A percentile compares a stretch with the other conserved stretches of the same genome.
phyloP scores from a whole-genome alignment of 2,888 invertebrate genomes.

The Hesperia comma region DNA sequence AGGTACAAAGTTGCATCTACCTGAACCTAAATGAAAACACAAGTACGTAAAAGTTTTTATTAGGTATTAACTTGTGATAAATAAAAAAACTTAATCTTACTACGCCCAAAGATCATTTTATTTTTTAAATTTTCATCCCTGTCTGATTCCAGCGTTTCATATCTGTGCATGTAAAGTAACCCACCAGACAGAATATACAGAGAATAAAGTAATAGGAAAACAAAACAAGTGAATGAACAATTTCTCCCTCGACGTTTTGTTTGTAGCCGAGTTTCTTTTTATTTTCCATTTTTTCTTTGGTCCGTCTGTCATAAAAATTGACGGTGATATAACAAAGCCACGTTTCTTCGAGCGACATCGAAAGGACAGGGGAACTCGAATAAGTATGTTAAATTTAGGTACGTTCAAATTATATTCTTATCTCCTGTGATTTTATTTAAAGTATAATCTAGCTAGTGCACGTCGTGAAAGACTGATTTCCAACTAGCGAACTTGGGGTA shows the following conservation, averaged over 20 bases:
- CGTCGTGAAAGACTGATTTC: no score
- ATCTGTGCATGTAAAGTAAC: conserved; percentile 1
- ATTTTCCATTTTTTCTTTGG: conserved; percentile 29
- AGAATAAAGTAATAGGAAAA: conserved; percentile 8
- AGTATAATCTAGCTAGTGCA: no score
- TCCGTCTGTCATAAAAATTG: conserved; percentile 32
- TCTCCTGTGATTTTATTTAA: no score
- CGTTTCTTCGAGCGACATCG: conserved; percentile 24
- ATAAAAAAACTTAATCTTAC: no score
- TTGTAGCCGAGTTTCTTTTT: conserved; percentile 20
- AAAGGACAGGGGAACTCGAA: conserved; percentile 22
- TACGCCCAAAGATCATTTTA: no score
- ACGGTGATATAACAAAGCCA: conserved; percentile 30
- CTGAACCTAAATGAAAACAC: no score
- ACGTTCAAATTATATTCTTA: neutral
- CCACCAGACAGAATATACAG: neutral
- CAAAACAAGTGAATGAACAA: conserved; percentile 21
- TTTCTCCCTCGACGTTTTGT: conserved; percentile 15
- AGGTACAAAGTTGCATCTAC: no score
- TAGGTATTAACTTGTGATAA: no score
- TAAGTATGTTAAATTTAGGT: conserved; percentile 22
- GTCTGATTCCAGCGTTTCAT: no score
- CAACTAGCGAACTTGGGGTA: no score
- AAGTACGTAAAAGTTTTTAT: no score
- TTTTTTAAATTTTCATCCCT: no score